Evolutionary conservation across 2,888 invertebrate species (phyloP).

Genomic region (Adineta ricciae): DNA sequence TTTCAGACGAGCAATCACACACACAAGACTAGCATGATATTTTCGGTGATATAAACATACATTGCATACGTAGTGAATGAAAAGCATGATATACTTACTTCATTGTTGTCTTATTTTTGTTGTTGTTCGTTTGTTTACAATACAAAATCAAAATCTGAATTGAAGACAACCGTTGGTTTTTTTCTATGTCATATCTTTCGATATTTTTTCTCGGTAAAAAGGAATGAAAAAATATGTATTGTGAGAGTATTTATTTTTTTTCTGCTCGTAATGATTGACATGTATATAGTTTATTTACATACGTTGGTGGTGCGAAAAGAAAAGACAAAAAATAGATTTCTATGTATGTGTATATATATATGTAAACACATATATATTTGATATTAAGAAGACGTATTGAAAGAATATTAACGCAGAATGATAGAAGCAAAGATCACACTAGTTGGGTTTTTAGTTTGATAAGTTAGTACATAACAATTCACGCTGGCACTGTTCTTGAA

Average conservation of each 20-base stretch:
- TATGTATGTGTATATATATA: not conserved
- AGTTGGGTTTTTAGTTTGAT: not conserved
- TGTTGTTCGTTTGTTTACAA: not conserved
- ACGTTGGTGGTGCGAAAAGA: not conserved
- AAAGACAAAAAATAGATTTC: not conserved
- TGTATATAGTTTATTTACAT: constrained; percentile 13
- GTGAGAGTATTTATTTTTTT: not conserved
- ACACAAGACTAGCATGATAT: no score
- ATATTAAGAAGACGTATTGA: not conserved
- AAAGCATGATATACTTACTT: not conserved
- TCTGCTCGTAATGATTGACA: not conserved
- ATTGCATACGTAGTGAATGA: not conserved
- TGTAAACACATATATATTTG: no score
- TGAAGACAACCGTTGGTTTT: not conserved
- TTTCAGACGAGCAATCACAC: no score
- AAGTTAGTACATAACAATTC: not conserved
- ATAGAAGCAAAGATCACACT: not conserved
- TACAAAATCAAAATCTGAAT: not conserved
- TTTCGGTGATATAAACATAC: not conserved
- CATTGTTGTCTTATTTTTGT: not conserved
- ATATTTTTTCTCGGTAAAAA: not conserved
- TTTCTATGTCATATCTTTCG: not conserved
- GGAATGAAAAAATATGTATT: not conserved
- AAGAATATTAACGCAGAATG: not conserved
- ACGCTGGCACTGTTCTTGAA: constrained; percentile 6